Evolutionary conservation across 1,140 invertebrate genomes (phyloP), one percentile per base, ranked within the genome.

Genomic region (fruit fly (Drosophila melanogaster)): DNA sequence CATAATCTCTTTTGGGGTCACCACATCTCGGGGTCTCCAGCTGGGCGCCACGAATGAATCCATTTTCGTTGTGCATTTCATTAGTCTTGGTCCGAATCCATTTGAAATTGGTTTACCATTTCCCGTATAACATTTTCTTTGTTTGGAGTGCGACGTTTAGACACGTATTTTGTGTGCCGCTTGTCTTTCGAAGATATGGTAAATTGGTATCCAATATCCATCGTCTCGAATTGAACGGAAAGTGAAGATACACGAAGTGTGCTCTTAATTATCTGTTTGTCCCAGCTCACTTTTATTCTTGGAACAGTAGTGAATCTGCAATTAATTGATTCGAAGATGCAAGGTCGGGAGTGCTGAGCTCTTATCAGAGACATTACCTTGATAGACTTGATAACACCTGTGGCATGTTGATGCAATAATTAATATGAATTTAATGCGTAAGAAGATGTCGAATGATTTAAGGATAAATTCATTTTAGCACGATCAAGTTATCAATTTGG

Each of bases 31-130:
- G 44, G 35, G 40, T 70, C 75, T 81, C 67, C 83, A 70, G 78
- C 74, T 87, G 78, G 64, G 62, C 59, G 30, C 41, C 33, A 38
- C 3, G 5, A 59, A 81, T 85, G 77, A 86, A 81, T 86, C 67
- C 80, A 51, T 81, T 79, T 79, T 46, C 56, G 59, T 73, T 58
- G 35, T 65, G 64, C 66, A 66, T 66, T 65, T 56, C 38, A 77
- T 50, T 57, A 66, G 57, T 44, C 76, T 24, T 64, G 24, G 53
- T 41, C 40, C 11, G 15, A 17, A 12, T 30, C 11, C 66, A 80
- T 74, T 78, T 74, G 19, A 78, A 86, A 86, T 86, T 81, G 59
- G 51, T 72, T 87, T 71, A 62, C 69, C 78, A 74, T 65, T 70
- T 81, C 60, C 43, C 56, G 51, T 59, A 47, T 51, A 74, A 54